phyloP scores from a whole-genome alignment of 1,140 invertebrate species.

The Chironomus striatipennis region DNA sequence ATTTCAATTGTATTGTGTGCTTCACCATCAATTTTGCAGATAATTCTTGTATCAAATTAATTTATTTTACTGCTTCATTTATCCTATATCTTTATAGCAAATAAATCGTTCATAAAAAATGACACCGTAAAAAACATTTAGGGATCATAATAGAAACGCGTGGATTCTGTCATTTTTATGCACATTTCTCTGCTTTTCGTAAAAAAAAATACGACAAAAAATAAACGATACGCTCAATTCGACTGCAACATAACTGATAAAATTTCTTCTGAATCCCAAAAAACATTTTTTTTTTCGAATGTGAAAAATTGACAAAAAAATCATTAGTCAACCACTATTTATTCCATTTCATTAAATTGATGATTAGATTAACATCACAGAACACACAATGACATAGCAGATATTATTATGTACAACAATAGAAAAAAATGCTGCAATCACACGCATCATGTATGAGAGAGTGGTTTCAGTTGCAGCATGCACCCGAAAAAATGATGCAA shows the following conservation, averaged over 20 bases:
- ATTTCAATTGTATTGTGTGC: no score
- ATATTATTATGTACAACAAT: neutral
- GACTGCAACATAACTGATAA: slow-evolving; percentile 4
- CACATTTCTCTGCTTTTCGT: no score
- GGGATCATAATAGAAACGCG: no score
- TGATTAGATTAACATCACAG: slow-evolving; percentile 13
- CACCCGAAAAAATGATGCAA: neutral
- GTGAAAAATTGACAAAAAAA: neutral
- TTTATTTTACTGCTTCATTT: no score
- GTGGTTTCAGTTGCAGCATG: slow-evolving; percentile 11
- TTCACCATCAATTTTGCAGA: no score
- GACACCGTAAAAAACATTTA: no score
- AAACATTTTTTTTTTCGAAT: no score
- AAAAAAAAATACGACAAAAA: neutral
- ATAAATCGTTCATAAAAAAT: no score
- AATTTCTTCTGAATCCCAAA: neutral
- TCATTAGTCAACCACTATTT: slow-evolving; percentile 13
- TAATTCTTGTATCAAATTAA: no score
- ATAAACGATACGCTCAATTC: neutral
- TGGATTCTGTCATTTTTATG: no score
- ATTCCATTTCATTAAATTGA: neutral
- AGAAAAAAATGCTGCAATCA: neutral
- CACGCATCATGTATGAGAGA: no score
- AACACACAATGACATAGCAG: slow-evolving; percentile 9
- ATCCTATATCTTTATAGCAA: no score